Base-by-base conservation (phyloP, 2,888 invertebrate species). In the Drosophila anomelani region DNA sequence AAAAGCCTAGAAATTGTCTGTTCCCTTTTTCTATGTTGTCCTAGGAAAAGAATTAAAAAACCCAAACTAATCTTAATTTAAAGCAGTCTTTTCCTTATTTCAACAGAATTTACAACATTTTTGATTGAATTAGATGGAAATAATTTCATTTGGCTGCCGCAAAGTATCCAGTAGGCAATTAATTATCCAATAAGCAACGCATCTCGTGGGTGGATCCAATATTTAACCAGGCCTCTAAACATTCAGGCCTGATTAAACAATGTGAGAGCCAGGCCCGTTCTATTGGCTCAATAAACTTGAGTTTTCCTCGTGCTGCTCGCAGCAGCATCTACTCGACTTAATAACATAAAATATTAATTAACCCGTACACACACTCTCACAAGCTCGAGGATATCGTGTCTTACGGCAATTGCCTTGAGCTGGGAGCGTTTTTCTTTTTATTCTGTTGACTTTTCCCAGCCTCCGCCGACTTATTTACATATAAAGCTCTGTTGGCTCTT, bases 331-430 rank as follows among this genome's bases (percentile, higher is more conserved):
- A 51, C 68, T 82, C 74, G 79, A 80, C 82, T 87, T 84, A 80
- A 84, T 84, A 85, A 76, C 85, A 84, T 84, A 78, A 84, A 84
- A 84, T 84, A 87, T 84, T 84, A 84, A 84, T 84, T 85, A 84
- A 84, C 84, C 80, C 72, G 77, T 77, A 69, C 49, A 69, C 47
- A 73, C 61, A 41, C 17, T 17, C 41, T 69, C 47, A 72, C 51
- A 61, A 17, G 36, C 46, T 64, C 34, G 51, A 55, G 38, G 43
- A 43, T 44, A 55, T 36, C 53, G 49, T 57, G 74, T 53, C 56
- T 51, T 76, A 47, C 64, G 53, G 56, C 44, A 53, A 55, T 71
- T 74, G 72, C 77, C 79, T 38, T 56, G 69, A 78, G 78, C 71
- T 56, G 62, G 63, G 76, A 56, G 8, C 36, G 34, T 43, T 68